A percentile compares a stretch with the other conserved stretches of the same genome.
Conservation (phyloP, 2,113 vertebrate species). For the Protobothrops flavoviridis region DNA sequence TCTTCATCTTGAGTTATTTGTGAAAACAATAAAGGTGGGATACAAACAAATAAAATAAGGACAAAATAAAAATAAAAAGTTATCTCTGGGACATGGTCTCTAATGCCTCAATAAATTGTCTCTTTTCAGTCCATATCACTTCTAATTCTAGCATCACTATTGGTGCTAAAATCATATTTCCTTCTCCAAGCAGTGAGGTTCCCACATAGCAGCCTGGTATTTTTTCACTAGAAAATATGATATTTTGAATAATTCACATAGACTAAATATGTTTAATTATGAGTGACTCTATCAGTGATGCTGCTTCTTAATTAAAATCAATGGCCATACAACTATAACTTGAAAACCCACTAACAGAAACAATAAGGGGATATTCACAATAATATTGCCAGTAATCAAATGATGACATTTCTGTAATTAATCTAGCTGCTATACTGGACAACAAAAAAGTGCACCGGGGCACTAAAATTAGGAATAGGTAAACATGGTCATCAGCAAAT, state of each 20-base stretch:
- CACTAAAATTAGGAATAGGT: slow-evolving; percentile 24
- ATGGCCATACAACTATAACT: slow-evolving; percentile 51
- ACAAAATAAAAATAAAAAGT: background rate
- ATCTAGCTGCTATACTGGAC: slow-evolving; percentile 47
- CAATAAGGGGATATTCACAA: slow-evolving; percentile 38
- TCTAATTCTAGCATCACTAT: background rate
- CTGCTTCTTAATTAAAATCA: slow-evolving; percentile 59
- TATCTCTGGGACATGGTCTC: background rate
- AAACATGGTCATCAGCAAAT: too few relatives aligned
- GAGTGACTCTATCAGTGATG: slow-evolving; percentile 43
- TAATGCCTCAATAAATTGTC: too few relatives aligned
- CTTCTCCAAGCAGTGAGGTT: background rate
- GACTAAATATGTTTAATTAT: slow-evolving; percentile 45
- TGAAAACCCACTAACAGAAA: slow-evolving; percentile 46
- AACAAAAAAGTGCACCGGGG: slow-evolving; percentile 30
- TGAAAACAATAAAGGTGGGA: background rate
- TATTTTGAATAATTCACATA: background rate
- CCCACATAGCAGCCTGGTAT: background rate
- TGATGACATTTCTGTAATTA: slow-evolving; percentile 60
- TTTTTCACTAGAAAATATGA: background rate
- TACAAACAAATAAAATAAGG: background rate
- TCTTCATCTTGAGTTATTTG: background rate
- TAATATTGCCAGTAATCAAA: background rate
- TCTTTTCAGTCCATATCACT: background rate
- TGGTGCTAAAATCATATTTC: background rate